A percentile compares a stretch with the other conserved stretches of the same genome.
Evolutionary conservation across 2,888 invertebrate genomes (phyloP).

Genomic region (Drosophila kambysellisi): DNA sequence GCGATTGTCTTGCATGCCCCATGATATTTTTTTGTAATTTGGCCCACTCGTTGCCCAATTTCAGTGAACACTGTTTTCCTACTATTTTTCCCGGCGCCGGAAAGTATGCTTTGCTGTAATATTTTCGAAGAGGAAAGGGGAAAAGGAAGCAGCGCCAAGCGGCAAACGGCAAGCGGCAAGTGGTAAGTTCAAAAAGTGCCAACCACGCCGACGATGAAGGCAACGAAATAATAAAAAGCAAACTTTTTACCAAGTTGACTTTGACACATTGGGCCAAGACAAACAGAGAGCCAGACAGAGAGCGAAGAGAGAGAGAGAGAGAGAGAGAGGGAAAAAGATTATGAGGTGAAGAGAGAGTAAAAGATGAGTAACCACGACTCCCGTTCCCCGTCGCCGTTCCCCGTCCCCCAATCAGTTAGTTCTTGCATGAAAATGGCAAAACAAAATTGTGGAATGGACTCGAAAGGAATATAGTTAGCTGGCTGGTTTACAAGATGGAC

Average conservation of each 20-base stretch:
- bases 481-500: not conserved
- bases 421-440: constrained; percentile 63
- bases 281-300: constrained; percentile 45
- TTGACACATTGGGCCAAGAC: constrained; percentile 77
- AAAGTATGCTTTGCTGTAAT: constrained; percentile 62
- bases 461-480: constrained; percentile 1
- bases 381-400: not conserved
- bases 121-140: constrained; percentile 37
- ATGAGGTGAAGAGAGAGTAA: not conserved
- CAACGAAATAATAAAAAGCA: constrained; percentile 74
- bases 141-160: constrained; percentile 14
- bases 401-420: constrained; percentile 31
- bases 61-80: constrained; percentile 45
- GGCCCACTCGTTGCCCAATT: constrained; percentile 55
- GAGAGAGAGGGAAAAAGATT: not conserved
- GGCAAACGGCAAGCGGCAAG: constrained; percentile 35
- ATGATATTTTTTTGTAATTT: constrained; percentile 30
- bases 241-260: constrained; percentile 78
- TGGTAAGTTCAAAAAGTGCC: constrained; percentile 70
- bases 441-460: constrained; percentile 52
- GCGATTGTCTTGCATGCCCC: constrained; percentile 13
- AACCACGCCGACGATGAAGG: constrained; percentile 61
- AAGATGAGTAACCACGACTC: constrained; percentile 33
- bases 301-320: not conserved
- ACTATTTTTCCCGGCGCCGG: constrained; percentile 49